phyloP scores from a whole-genome alignment of 2,113 vertebrate species.

The Serilophus lunatus region DNA sequence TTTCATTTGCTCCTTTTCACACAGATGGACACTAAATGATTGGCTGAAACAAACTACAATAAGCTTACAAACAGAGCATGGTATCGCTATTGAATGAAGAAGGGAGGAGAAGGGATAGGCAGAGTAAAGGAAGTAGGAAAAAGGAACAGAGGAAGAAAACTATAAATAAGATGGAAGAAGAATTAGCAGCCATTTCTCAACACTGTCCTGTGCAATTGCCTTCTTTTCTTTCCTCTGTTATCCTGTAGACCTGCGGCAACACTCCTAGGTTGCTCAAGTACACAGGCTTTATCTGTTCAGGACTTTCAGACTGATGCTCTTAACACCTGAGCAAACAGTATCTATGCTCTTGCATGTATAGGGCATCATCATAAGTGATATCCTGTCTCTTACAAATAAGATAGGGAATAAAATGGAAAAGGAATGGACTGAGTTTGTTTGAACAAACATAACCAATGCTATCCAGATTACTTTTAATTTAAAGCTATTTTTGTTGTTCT shows the following conservation, averaged over 20 bases:
- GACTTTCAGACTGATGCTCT: background rate
- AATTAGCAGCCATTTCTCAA: background rate
- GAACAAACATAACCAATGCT: background rate
- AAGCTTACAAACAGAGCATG: background rate
- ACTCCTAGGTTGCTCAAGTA: background rate
- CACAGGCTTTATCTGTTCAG: background rate
- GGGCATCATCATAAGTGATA: background rate
- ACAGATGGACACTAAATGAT: background rate
- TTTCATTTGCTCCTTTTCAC: background rate
- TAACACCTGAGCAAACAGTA: background rate
- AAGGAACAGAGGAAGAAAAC: background rate
- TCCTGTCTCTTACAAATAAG: background rate
- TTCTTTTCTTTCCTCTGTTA: background rate
- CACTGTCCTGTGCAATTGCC: background rate
- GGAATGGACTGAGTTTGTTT: background rate
- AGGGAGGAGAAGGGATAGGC: background rate
- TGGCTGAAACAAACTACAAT: background rate
- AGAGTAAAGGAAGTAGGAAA: background rate
- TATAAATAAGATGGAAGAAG: background rate
- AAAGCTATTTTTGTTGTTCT: background rate
- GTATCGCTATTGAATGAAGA: background rate
- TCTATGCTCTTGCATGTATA: background rate
- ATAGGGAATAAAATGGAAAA: background rate
- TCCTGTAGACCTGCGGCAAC: background rate
- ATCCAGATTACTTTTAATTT: background rate